These are phyloP conservation scores for Strigamia transsilvanica DNA, from an alignment of 2,888 invertebrate species.

Conservation along the genomic window DNA sequence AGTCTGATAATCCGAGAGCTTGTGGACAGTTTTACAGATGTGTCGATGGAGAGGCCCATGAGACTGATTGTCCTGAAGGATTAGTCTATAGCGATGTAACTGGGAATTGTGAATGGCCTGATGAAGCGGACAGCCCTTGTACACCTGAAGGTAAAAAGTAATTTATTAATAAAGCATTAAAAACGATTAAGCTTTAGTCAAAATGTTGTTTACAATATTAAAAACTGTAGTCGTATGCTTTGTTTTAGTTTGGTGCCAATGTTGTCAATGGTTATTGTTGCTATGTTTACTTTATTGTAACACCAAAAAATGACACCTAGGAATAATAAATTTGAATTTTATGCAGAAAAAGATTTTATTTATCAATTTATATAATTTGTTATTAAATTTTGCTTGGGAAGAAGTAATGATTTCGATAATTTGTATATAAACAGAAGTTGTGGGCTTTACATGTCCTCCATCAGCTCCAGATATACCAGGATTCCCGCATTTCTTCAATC, in stretches of 20 bases:
- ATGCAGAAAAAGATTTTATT: too few species aligned
- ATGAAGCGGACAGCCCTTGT: conserved; percentile 77
- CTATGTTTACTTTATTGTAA: too few species aligned
- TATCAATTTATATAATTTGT: too few species aligned
- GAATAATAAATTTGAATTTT: too few species aligned
- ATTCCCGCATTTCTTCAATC: conserved; percentile 50
- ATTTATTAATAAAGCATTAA: too few species aligned
- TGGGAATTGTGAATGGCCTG: conserved; percentile 91
- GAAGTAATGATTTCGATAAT: not conserved
- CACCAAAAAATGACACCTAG: too few species aligned
- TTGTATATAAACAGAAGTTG: conserved; percentile 32
- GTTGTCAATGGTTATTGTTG: too few species aligned
- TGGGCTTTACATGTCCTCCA: conserved; percentile 53
- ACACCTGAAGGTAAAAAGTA: conserved; percentile 75
- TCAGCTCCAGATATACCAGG: not conserved
- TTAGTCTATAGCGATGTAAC: conserved; percentile 88
- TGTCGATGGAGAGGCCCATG: conserved; percentile 79
- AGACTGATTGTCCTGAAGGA: conserved; percentile 83
- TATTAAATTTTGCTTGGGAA: not conserved
- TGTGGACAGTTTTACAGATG: conserved; percentile 85
- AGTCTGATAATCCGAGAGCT: conserved; percentile 75
- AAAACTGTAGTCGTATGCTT: too few species aligned
- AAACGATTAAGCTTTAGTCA: too few species aligned
- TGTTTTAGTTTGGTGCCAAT: too few species aligned
- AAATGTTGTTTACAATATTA: too few species aligned